Conservation (phyloP, 2,113 vertebrate species). For the Daphoenositta chrysoptera region DNA sequence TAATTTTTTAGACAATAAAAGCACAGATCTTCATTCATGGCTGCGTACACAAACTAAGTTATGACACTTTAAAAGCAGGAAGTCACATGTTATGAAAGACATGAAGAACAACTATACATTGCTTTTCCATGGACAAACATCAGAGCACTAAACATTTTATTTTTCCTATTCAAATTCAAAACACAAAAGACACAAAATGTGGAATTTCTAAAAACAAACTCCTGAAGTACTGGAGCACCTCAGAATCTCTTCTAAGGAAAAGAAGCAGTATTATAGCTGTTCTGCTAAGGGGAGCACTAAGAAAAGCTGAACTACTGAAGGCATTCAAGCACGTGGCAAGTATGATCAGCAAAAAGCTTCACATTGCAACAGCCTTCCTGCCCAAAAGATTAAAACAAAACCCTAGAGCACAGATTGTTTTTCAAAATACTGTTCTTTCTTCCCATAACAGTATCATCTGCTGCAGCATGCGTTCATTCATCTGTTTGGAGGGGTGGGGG, state of each 20-base stretch:
- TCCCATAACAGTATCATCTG: neutral
- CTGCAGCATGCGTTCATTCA: neutral
- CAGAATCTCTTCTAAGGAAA: neutral
- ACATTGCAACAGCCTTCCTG: neutral
- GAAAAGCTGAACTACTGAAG: neutral
- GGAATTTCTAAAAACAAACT: neutral
- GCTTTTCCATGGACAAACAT: neutral
- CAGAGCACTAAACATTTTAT: neutral
- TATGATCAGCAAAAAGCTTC: neutral
- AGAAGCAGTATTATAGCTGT: neutral
- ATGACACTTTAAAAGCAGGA: neutral
- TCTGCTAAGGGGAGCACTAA: neutral
- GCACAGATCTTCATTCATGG: neutral
- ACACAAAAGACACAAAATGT: neutral
- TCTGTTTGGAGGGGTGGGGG: fast-evolving
- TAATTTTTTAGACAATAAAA: neutral
- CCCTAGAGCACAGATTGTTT: neutral
- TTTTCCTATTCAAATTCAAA: neutral
- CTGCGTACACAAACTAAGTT: fast-evolving
- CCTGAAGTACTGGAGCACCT: neutral
- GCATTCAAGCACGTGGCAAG: neutral
- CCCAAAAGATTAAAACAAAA: neutral
- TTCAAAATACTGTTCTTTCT: neutral
- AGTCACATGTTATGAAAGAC: neutral
- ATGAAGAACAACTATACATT: neutral